Conservation (phyloP, 2,888 invertebrate genomes). For the Nowickia ferox region DNA sequence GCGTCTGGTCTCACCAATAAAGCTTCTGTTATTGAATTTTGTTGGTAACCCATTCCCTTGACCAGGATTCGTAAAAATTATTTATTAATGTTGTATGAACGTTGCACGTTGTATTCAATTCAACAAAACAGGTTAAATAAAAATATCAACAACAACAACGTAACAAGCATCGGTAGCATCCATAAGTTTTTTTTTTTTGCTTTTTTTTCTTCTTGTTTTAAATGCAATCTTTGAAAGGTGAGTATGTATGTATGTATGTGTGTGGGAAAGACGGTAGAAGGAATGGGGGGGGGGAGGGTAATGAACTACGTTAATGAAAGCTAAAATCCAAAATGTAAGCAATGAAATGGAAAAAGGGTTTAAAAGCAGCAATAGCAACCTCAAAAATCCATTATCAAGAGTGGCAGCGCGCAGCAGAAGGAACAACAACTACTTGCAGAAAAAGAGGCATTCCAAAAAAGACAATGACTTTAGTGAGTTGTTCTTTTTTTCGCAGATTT, state of each 20-base stretch:
- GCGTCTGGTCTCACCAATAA: slow-evolving; percentile 67
- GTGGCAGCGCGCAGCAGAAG: slow-evolving; percentile 56
- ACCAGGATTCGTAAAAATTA: slow-evolving; percentile 80
- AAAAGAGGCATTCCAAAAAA: slow-evolving; percentile 78
- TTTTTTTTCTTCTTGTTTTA: background rate
- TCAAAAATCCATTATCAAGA: slow-evolving; percentile 50
- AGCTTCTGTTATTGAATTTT: slow-evolving; percentile 69
- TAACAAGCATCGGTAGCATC: slow-evolving; percentile 66
- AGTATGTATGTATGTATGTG: too few relatives aligned
- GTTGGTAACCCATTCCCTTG: slow-evolving; percentile 61
- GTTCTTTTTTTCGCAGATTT: slow-evolving; percentile 69
- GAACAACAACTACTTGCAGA: slow-evolving; percentile 43
- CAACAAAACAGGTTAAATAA: slow-evolving; percentile 81
- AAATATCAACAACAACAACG: slow-evolving; percentile 73
- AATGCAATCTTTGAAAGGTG: slow-evolving; percentile 73
- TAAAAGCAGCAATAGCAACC: slow-evolving; percentile 51
- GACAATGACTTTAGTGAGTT: slow-evolving; percentile 79
- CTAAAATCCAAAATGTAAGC: slow-evolving; percentile 63
- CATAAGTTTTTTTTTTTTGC: background rate
- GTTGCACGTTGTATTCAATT: slow-evolving; percentile 77
- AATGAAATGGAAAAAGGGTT: slow-evolving; percentile 70
- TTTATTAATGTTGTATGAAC: slow-evolving; percentile 77
- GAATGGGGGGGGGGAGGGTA: background rate
- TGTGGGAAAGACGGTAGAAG: slow-evolving; percentile 71
- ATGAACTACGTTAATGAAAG: slow-evolving; percentile 53